Base-by-base conservation (phyloP, 1,140 invertebrate species). In the Hyposmocoma kahamanoa region DNA sequence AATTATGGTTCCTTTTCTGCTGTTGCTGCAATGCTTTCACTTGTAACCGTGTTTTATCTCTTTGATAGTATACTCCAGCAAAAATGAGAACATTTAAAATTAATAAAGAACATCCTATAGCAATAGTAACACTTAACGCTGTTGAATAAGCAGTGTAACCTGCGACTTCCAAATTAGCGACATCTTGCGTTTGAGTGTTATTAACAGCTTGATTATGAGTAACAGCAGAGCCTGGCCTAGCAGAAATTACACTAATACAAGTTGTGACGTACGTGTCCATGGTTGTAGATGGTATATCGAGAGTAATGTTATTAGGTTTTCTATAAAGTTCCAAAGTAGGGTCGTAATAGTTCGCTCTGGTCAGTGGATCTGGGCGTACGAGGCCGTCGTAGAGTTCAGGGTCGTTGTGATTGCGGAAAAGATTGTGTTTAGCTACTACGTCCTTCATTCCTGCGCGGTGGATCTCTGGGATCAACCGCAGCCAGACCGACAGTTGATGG, bases 401-500 rank as follows among this genome's bases (percentile, higher is more conserved):
- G 67, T 95, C 94, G 56, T 94, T 92, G 79, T 95, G 92, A 83
- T 93, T 93, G 36, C 91, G 88, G 76, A 96, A 95, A 32, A 95
- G 88, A 84, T 95, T 95, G 84, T 96, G 94, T 50, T 91, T 88
- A 10, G 93, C 91, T 48, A 93, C 92, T 15, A 94, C 94, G 77
- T 95, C 94, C 62, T 95, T 93, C 92, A 95, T 95, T 11, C 95
- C 95, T 0, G 94, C 93, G 32, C 93, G 87, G 83, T 98, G 96
- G 11, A 98, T 89, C 77, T 97, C 96, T 0, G 97, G 97, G 36
- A 99, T 95, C 6, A 98, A 89, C 28, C 96, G 91, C 10, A 96
- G 84, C 97, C 97, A 98, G 38, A 98, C 95, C 3, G 96, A 97
- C 17, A 98, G 87, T 70, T 97, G 96, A 84, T 97, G 95, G 10